These are phyloP conservation scores for Catocala sponsa DNA, from an alignment of 2,888 invertebrate genomes.

Conservation along the genomic window DNA sequence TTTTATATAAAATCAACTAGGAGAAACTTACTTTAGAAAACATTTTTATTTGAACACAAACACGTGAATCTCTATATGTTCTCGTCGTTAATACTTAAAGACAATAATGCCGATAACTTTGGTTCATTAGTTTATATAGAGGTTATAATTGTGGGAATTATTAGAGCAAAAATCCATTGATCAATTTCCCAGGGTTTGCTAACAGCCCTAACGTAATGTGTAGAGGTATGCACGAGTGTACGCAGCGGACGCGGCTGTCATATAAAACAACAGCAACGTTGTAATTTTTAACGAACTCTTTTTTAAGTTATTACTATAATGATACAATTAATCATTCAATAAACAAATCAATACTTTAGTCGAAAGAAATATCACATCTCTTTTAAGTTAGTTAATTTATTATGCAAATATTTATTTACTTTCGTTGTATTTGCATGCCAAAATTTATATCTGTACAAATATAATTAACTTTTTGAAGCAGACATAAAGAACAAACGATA, in stretches of 20 bases:
- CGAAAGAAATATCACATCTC: too few relatives aligned
- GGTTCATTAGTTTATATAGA: constrained; percentile 82
- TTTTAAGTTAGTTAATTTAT: too few relatives aligned
- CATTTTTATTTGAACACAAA: constrained; percentile 60
- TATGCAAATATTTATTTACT: too few relatives aligned
- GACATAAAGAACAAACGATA: too few relatives aligned
- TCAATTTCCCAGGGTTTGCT: constrained; percentile 82
- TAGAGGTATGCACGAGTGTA: constrained; percentile 48
- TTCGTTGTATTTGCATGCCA: too few relatives aligned
- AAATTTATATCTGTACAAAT: too few relatives aligned
- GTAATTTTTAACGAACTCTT: constrained; percentile 1
- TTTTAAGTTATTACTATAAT: too few relatives aligned
- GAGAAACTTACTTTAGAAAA: constrained; percentile 70
- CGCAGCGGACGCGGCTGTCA: constrained; percentile 28
- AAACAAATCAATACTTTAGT: too few relatives aligned
- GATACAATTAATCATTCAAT: too few relatives aligned
- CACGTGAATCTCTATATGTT: constrained; percentile 32
- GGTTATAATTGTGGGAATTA: constrained; percentile 85
- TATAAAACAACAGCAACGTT: constrained; percentile 3
- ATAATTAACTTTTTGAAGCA: too few relatives aligned
- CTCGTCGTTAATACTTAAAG: constrained; percentile 33
- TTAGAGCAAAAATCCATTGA: constrained; percentile 84
- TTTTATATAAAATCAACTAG: too few relatives aligned
- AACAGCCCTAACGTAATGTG: constrained; percentile 75
- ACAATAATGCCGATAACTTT: constrained; percentile 62